A percentile compares a stretch with the other conserved stretches of the same genome.
phyloP scores from a whole-genome alignment of 64 coral and sea anemone genomes.

The Anthopleura sola region DNA sequence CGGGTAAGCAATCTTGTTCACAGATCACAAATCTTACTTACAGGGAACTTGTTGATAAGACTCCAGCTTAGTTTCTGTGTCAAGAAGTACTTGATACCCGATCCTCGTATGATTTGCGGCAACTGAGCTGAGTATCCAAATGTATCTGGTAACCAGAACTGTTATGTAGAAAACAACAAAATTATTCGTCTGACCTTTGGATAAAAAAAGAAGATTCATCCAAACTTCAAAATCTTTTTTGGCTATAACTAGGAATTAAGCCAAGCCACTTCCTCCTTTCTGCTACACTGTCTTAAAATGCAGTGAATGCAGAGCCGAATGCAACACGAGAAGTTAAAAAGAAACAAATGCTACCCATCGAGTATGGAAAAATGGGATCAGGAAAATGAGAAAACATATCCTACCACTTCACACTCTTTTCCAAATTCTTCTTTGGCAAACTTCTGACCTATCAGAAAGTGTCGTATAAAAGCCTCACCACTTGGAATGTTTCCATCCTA shows the following conservation, averaged over 20 bases:
- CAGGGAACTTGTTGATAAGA: constrained; percentile 95
- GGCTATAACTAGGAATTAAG: neutral
- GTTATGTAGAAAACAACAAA: constrained; percentile 9
- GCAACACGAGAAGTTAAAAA: too few relatives aligned
- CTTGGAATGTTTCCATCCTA: constrained; percentile 97
- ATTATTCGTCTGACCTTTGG: neutral
- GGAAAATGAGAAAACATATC: neutral
- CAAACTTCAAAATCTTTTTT: neutral
- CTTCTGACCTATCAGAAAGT: constrained; percentile 92
- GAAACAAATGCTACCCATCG: too few relatives aligned
- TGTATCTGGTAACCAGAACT: constrained; percentile 99
- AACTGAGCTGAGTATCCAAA: constrained; percentile 98
- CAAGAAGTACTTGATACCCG: constrained; percentile 92
- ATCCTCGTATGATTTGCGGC: constrained; percentile 88
- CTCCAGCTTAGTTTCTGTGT: constrained; percentile 98
- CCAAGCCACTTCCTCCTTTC: too few relatives aligned
- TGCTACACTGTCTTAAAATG: too few relatives aligned
- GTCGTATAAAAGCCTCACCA: constrained; percentile 93
- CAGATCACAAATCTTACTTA: constrained; percentile 21
- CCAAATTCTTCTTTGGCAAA: constrained; percentile 89
- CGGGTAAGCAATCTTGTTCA: too few relatives aligned
- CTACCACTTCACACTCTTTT: constrained; percentile 78
- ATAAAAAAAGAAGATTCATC: neutral
- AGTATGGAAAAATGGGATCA: neutral
- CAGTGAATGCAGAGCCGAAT: too few relatives aligned